A percentile compares a stretch with the other conserved stretches of the same genome.
These are phyloP conservation scores for Oxyteleia sp. DNA, from an alignment of 2,888 invertebrate genomes.

Conservation along the genomic window DNA sequence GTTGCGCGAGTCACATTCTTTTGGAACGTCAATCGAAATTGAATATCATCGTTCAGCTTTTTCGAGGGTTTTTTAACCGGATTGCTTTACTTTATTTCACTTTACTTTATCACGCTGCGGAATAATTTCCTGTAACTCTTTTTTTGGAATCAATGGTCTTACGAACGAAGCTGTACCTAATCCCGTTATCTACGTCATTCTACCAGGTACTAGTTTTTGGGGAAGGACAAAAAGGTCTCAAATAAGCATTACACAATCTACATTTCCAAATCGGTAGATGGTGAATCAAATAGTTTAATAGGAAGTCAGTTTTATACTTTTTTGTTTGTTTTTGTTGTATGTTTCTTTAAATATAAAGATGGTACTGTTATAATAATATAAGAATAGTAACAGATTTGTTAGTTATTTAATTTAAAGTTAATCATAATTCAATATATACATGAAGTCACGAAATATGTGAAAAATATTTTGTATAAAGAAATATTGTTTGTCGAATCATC, in stretches of 20 bases:
- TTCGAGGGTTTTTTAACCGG: slow-evolving; percentile 4
- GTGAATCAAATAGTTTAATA: slow-evolving; percentile 4
- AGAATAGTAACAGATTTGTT: no score
- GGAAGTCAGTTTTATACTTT: no score
- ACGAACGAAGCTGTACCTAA: slow-evolving; percentile 25
- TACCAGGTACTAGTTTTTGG: slow-evolving; percentile 19
- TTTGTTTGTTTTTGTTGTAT: no score
- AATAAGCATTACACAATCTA: slow-evolving; percentile 26
- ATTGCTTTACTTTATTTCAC: slow-evolving; percentile 27
- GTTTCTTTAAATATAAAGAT: no score
- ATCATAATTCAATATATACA: no score
- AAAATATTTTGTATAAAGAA: no score
- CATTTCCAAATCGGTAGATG: slow-evolving; percentile 34
- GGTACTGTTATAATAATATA: no score
- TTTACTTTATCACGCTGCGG: slow-evolving; percentile 19
- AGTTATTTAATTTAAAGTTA: no score
- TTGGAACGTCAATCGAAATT: neutral
- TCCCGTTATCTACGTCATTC: slow-evolving; percentile 43
- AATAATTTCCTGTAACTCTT: slow-evolving; percentile 19
- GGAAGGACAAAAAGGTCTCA: slow-evolving; percentile 11
- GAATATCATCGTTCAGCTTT: slow-evolving; percentile 23
- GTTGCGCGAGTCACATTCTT: neutral
- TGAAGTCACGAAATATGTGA: no score
- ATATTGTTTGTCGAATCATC: no score
- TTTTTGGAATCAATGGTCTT: slow-evolving; percentile 31